A percentile compares a stretch with the other conserved stretches of the same genome.
These are phyloP conservation scores for Lophochroa leadbeateri DNA, from an alignment of 2,113 vertebrate species.

Conservation along the genomic window DNA sequence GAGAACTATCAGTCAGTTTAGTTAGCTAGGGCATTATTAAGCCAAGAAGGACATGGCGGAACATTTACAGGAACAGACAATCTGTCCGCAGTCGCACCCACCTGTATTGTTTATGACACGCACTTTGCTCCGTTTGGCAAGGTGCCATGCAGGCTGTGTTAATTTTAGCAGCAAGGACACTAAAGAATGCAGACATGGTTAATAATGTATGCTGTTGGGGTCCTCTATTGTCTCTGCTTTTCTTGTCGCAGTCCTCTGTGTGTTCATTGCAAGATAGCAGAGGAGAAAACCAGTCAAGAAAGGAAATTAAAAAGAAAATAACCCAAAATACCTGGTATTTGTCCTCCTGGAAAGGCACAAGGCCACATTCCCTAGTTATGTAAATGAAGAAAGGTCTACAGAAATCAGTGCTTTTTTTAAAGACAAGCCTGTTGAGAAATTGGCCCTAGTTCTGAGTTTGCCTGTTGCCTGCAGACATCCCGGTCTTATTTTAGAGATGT, in stretches of 20 bases:
- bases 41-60: neutral
- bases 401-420: neutral
- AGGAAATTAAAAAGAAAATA: neutral
- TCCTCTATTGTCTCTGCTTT: neutral
- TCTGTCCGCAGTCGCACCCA: neutral
- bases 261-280: neutral
- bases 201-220: neutral
- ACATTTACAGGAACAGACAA: neutral
- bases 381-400: neutral
- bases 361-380: neutral
- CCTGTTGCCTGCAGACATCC: neutral
- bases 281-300: neutral
- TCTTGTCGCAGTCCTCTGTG: neutral
- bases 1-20: constrained; percentile 12
- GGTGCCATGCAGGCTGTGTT: neutral
- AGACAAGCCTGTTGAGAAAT: neutral
- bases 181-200: neutral
- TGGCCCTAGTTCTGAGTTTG: neutral
- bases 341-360: neutral
- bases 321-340: neutral
- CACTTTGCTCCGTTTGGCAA: neutral
- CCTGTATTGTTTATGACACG: neutral
- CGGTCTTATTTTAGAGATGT: neutral
- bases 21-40: neutral
- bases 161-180: constrained; percentile 35